Base-by-base conservation (phyloP, 2,113 vertebrate species). In the Pedionomus torquatus region DNA sequence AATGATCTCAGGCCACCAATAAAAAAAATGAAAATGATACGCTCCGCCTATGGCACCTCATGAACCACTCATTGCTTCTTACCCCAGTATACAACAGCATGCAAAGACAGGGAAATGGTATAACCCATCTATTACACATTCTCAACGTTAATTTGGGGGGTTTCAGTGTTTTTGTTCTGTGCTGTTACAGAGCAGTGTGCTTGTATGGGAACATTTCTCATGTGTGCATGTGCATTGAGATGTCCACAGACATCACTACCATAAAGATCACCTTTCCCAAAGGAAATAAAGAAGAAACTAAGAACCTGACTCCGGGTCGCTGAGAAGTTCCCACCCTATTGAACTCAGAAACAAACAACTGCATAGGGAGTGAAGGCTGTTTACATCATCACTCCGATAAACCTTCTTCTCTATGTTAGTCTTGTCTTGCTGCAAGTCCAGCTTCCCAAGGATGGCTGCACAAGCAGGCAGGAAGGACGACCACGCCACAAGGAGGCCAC, bases 191-290 rank as follows among this genome's bases (percentile, higher is more conserved):
- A 76, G 21, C 57, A 28, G 41, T 16, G 44, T 13, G 18, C 16
- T 69, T 60, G 7, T 33, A 39, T 8, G 13, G 33, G 57, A 75
- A 60, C 12, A 75, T 20, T 10, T 70, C 26, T 24, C 41, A 49
- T 0, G 1, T 8, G 39, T 6, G 12, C 28, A 71, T 0, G 1
- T 37, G 26, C 8, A 10, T 65, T 74, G 44, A 33, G 35, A 20
- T 9, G 33, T 24, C 17, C 41, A 64, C 17, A 70, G 41, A 44
- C 41, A 30, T 9, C 35, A 44, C 13, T 19, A 43, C 19, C 35
- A 33, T 0, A 37, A n/a, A 57, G 15, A 17, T 37, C 65, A 52
- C n/a, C n/a, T 30, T 71, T 44, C 64, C 49, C 25, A 55, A 64
- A 41, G 60, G 39, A 90, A 94, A 60, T 2, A 2, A 77, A 48